Base-by-base conservation (phyloP, 2,113 vertebrate genomes). In the Notarius lentiginosus region DNA sequence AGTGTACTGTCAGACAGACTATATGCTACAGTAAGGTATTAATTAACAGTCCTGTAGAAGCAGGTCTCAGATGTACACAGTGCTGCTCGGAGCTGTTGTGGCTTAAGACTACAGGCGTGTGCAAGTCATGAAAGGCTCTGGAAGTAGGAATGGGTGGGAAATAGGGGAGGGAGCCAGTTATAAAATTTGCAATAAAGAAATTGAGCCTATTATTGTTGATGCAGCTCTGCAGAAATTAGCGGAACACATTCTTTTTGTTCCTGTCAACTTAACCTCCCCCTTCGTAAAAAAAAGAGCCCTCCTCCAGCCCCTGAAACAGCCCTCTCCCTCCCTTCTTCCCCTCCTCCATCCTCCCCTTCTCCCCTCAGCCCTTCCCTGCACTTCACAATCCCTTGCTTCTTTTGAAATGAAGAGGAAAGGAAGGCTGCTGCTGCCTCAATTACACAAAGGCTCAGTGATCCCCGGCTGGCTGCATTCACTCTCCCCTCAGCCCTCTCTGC, bases 361-460 rank as follows among this genome's bases (percentile, higher is more conserved):
- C 87, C 95, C 30, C 96, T 95, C 93, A 92, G 93, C 94, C 94
- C 93, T 94, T 94, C 90, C 93, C 92, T 92, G 94, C 95, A 95
- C 95, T 95, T 95, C 95, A 95, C 95, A 95, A 95, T 95, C 94
- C 94, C 91, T 95, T 93, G 94, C 94, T 92, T 94, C 93, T 95
- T 95, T 95, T 89, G 87, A 88, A 89, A 87, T 85, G 82, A 91
- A 90, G 90, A 79, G 94, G 94, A 90, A 95, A 94, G 95, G 96
- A 93, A 96, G 96, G 95, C 97, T 97, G 96, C 97, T 97, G 96
- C 96, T 97, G 97, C 97, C 96, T 98, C 96, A 98, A 97, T 99
- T 99, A 98, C 97, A 98, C 97, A 98, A 99, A 98, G 97, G 97
- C 96, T 97, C 95, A 94, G 95, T 99, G 97, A 99, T 97, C 98